A percentile compares a stretch with the other conserved stretches of the same genome.
These are phyloP conservation scores for Merodon equestris DNA, from an alignment of 2,888 invertebrate species.

Conservation along the genomic window DNA sequence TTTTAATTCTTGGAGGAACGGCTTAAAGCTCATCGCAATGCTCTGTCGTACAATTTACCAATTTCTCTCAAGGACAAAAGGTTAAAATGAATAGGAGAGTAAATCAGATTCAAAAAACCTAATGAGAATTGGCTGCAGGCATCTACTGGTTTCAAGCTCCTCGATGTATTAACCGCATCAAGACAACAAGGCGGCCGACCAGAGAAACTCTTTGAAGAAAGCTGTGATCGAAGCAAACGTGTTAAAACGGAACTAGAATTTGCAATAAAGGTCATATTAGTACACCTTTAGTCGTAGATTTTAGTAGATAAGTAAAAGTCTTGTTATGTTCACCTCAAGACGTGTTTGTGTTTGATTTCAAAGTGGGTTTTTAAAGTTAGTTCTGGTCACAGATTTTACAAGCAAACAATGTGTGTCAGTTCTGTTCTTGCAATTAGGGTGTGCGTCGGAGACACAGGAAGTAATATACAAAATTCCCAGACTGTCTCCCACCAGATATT, in stretches of 20 bases:
- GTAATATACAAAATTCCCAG: too few species aligned
- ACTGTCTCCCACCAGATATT: too few species aligned
- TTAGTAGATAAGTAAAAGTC: too few species aligned
- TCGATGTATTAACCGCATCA: not conserved
- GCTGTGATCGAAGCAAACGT: constrained; percentile 8
- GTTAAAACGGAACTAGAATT: not conserved
- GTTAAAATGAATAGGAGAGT: not conserved
- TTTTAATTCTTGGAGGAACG: not conserved
- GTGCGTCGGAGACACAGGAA: too few species aligned
- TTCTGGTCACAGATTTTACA: too few species aligned
- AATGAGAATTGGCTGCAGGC: constrained; percentile 3
- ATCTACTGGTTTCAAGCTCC: not conserved
- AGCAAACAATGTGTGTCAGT: too few species aligned
- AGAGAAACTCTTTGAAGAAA: constrained; percentile 10
- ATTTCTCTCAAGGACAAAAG: not conserved
- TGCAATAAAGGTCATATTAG: not conserved
- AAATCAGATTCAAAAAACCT: not conserved
- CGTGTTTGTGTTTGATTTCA: too few species aligned
- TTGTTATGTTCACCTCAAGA: too few species aligned
- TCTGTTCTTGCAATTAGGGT: too few species aligned
- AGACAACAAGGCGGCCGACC: constrained; percentile 1
- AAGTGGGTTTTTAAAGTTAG: too few species aligned
- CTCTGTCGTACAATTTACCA: not conserved
- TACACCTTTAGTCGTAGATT: too few species aligned
- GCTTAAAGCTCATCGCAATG: constrained; percentile 2